Evolutionary conservation across 2,797 vertebrate species (phyloP), one percentile per base, ranked within the genome.

Genomic region (Ctenopoma multispine): DNA sequence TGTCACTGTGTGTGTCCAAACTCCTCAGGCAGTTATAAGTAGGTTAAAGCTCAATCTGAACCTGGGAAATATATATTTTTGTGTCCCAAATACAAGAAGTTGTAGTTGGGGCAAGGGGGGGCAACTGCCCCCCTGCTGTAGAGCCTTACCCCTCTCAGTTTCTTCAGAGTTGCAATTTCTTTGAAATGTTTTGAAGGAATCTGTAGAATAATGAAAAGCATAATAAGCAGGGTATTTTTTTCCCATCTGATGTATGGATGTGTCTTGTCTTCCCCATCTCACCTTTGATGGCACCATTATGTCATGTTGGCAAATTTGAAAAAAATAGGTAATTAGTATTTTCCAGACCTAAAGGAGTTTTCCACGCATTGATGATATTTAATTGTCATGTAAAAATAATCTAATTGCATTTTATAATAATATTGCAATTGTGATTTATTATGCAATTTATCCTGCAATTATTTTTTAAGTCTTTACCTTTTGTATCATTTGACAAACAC

Each of bases 31-130:
- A 50, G 46, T 13, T 43, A 44, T 73, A 75, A 21, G 64, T 57
- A 60, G 53, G 59, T 56, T 63, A 53, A 84, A 65, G 59, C 53
- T 53, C 21, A 80, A 73, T 87, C 84, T 81, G 63, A 23, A 31
- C 49, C 5, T 7, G 18, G 58, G 46, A 57, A 70, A 86, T 80
- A 34, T 78, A 51, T 55, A 40, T 70, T 59, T 72, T 56, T 57
- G 15, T 63, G 7, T 34, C 31, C 31, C 31, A 34, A 34, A 34
- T 34, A 34, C 60, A 79, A 70, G 59, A 64, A 69, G 63, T 63
- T 82, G n/a, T n/a, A n/a, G n/a, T n/a, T n/a, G n/a, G n/a, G n/a
- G n/a, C n/a, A n/a, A n/a, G n/a, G n/a, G n/a, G n/a, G n/a, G n/a
- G n/a, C n/a, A n/a, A n/a, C n/a, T n/a, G n/a, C n/a, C n/a, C n/a